Evolutionary conservation across 2,888 invertebrate genomes (phyloP).

Genomic region (Scaptomyza caliginosa): DNA sequence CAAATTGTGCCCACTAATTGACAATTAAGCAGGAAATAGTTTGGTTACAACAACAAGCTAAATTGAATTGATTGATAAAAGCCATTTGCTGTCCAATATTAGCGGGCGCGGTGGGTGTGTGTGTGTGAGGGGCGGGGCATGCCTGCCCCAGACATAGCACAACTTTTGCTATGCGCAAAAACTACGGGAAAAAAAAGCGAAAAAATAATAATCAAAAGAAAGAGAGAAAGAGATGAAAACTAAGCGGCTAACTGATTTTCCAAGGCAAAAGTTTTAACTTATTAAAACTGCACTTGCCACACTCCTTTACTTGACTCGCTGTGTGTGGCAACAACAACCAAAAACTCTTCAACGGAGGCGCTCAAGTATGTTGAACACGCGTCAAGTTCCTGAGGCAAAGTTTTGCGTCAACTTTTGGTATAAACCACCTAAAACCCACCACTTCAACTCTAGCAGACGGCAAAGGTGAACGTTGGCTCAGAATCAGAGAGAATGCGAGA

Average conservation of each 20-base stretch:
- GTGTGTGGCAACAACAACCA: not conserved
- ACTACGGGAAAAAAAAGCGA: not conserved
- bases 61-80: constrained; percentile 75
- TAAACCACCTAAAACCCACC: constrained; percentile 4
- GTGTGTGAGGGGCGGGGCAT: not conserved
- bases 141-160: constrained; percentile 27
- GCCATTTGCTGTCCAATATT: constrained; percentile 38
- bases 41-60: constrained; percentile 49
- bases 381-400: constrained; percentile 76
- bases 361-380: constrained; percentile 79
- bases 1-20: constrained; percentile 73
- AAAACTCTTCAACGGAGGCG: constrained; percentile 55
- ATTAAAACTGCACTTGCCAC: constrained; percentile 76
- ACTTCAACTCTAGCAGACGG: constrained; percentile 11
- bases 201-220: not conserved
- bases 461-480: constrained; percentile 37
- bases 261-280: constrained; percentile 73
- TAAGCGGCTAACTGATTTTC: constrained; percentile 78
- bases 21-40: constrained; percentile 76
- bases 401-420: constrained; percentile 75
- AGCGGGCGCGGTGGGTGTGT: not conserved
- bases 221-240: constrained; percentile 34
- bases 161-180: constrained; percentile 21
- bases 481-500: constrained; percentile 23
- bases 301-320: not conserved